These are phyloP conservation scores for Hemiscyllium ocellatum DNA, from an alignment of 2,113 vertebrate genomes.

Conservation along the genomic window DNA sequence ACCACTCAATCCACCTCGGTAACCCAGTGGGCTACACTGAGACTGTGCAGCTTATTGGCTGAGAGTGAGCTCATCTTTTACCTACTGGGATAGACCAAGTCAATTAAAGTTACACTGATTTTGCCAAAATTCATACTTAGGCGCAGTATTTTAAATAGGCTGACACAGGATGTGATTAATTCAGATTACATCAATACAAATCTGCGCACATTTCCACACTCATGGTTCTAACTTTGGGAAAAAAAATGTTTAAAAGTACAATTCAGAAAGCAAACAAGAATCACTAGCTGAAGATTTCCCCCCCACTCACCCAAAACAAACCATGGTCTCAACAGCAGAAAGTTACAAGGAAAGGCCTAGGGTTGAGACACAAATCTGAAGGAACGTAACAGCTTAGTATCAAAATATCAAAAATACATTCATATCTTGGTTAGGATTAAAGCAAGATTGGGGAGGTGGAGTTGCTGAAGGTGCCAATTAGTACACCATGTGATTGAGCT, in stretches of 20 bases:
- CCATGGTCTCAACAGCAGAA: neutral
- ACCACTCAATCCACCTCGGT: neutral
- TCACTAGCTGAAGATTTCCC: neutral
- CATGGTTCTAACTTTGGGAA: neutral
- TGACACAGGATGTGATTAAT: neutral
- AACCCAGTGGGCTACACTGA: neutral
- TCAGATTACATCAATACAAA: neutral
- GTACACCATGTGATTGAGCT: neutral
- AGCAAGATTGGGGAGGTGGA: neutral
- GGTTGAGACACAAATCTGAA: neutral
- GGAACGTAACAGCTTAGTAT: neutral
- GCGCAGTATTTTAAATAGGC: neutral
- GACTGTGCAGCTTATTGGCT: neutral
- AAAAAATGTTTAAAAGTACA: neutral
- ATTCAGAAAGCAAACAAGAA: neutral
- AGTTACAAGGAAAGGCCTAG: neutral
- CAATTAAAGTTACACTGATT: neutral
- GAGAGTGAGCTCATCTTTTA: neutral
- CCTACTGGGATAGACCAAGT: neutral
- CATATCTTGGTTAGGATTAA: neutral
- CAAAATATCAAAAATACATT: neutral
- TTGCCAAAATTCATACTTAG: neutral
- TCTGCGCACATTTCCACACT: neutral
- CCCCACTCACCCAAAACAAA: neutral
- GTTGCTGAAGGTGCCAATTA: neutral